phyloP scores from a whole-genome alignment of 2,888 invertebrate species.

The Rotaria macrura region DNA sequence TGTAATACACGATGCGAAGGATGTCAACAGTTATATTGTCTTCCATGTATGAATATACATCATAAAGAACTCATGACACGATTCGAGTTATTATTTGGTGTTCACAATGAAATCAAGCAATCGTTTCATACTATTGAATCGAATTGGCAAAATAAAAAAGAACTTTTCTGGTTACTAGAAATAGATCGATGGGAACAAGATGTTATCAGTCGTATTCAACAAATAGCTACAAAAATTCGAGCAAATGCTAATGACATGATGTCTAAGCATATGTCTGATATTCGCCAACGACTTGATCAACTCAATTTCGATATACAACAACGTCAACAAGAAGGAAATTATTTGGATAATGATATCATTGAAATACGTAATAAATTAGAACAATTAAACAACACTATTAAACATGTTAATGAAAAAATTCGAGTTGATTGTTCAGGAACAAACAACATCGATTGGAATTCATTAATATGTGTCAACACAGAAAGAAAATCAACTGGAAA shows the following conservation, averaged over 20 bases:
- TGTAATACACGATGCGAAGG: not conserved
- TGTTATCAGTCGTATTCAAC: not conserved
- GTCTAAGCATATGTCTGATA: not conserved
- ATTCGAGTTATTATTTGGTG: not conserved
- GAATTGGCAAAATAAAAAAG: not conserved
- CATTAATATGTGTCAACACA: not conserved
- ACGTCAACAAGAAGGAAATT: not conserved
- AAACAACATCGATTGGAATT: not conserved
- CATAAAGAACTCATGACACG: not conserved
- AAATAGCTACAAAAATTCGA: not conserved
- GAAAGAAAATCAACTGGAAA: not conserved
- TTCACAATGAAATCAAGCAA: not conserved
- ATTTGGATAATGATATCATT: not conserved
- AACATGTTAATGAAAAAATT: not conserved
- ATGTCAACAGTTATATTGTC: not conserved
- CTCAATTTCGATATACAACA: not conserved
- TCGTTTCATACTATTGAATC: not conserved
- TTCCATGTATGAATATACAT: not conserved
- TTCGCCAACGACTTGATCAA: not conserved
- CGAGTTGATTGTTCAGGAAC: not conserved
- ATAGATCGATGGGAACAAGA: not conserved
- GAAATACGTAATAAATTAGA: not conserved
- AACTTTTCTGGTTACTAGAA: not conserved
- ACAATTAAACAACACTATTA: not conserved
- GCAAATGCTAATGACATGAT: not conserved